Conservation (phyloP, 1,140 invertebrate species). For the Euura lappo region DNA sequence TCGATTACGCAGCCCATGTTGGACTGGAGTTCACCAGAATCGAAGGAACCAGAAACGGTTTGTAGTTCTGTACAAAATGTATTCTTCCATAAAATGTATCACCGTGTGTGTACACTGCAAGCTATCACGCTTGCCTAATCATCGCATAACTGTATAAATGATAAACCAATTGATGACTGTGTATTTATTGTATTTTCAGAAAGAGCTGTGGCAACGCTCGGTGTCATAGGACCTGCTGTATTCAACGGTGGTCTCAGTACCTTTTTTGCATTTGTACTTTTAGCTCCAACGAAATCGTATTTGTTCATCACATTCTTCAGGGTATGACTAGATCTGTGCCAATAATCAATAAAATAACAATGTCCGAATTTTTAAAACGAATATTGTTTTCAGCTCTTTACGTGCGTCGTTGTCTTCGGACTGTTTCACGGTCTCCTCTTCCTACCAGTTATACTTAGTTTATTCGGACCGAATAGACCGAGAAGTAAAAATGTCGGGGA, state of each 20-base stretch:
- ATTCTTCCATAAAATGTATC: too few species aligned
- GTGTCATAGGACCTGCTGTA: conserved; percentile 59
- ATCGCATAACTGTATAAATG: too few species aligned
- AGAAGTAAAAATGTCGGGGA: conserved; percentile 23
- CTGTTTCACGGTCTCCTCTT: conserved; percentile 66
- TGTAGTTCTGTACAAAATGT: not conserved
- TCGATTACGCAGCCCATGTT: conserved; percentile 68
- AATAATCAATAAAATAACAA: not conserved
- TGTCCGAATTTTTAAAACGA: conserved; percentile 11
- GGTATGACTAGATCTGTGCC: conserved; percentile 35
- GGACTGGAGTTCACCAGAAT: conserved; percentile 62
- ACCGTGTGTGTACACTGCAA: too few species aligned
- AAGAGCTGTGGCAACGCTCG: conserved; percentile 52
- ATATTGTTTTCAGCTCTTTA: conserved; percentile 56
- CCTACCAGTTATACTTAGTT: conserved; percentile 64
- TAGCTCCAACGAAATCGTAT: conserved; percentile 59
- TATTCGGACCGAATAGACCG: conserved; percentile 57
- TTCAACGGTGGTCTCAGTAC: conserved; percentile 63
- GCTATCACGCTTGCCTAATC: conserved; percentile 13
- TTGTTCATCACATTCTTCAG: conserved; percentile 63
- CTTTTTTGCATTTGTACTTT: conserved; percentile 61
- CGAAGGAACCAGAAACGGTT: conserved; percentile 56
- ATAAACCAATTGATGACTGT: too few species aligned
- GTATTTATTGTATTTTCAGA: conserved; percentile 35
- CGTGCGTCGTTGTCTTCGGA: conserved; percentile 64